Percentiles rank a stretch among this genome's conserved stretches.
These are phyloP conservation scores for Latrodectus elegans DNA, from an alignment of 2,888 invertebrate species.

Conservation along the genomic window DNA sequence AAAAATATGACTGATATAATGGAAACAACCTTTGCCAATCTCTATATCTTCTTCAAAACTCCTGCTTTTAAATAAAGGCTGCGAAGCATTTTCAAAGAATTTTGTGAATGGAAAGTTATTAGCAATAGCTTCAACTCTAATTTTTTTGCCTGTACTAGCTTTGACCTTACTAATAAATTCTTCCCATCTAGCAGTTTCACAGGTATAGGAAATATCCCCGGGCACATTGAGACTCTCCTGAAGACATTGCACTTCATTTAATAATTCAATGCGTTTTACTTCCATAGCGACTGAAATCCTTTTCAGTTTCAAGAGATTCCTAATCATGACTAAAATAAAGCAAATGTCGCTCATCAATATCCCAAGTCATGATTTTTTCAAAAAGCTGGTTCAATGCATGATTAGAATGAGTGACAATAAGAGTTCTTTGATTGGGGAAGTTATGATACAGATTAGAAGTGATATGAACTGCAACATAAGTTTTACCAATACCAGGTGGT, in stretches of 20 bases:
- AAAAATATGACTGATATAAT: slow-evolving; percentile 95
- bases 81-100: slow-evolving; percentile 94
- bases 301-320: slow-evolving; percentile 97
- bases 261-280: slow-evolving; percentile 91
- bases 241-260: slow-evolving; percentile 89
- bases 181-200: slow-evolving; percentile 98
- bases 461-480: slow-evolving; percentile 99
- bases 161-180: slow-evolving; percentile 83
- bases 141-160: slow-evolving; percentile 74
- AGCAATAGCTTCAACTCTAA: slow-evolving; percentile 78
- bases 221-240: slow-evolving; percentile 89
- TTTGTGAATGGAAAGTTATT: slow-evolving; percentile 93
- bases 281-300: slow-evolving; percentile 98
- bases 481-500: slow-evolving; percentile 94
- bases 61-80: slow-evolving; percentile 89
- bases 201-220: slow-evolving; percentile 95
- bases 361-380: slow-evolving; percentile 98
- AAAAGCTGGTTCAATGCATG: slow-evolving; percentile 99
- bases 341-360: slow-evolving; percentile 97
- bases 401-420: slow-evolving; percentile 99
- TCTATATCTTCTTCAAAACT: slow-evolving; percentile 88
- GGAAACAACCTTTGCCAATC: slow-evolving; percentile 92
- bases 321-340: slow-evolving; percentile 99
- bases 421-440: slow-evolving; percentile 96
- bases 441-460: slow-evolving; percentile 99